Evolutionary conservation across 2,888 invertebrate species (phyloP).

Genomic region (Pterostichus niger): DNA sequence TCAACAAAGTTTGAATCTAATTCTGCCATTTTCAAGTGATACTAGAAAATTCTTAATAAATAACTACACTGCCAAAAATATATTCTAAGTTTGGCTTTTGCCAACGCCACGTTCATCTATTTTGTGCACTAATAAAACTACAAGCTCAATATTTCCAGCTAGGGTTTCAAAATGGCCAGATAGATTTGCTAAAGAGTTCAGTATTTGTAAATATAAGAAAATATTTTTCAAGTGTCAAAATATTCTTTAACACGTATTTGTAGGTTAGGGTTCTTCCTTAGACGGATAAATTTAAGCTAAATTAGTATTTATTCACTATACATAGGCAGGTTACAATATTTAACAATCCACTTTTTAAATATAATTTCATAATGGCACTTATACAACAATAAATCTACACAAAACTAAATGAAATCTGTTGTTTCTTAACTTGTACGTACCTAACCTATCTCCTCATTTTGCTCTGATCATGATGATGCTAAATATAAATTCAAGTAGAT

Average conservation of each 20-base stretch:
- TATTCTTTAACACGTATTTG: constrained; percentile 36
- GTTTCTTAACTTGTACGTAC: constrained; percentile 49
- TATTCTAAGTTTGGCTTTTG: constrained; percentile 64
- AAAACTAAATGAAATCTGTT: constrained; percentile 58
- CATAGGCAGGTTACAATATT: constrained; percentile 66
- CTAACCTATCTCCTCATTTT: constrained; percentile 63
- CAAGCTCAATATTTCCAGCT: constrained; percentile 37
- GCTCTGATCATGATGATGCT: constrained; percentile 48
- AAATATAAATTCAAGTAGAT: constrained; percentile 42
- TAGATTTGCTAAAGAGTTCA: constrained; percentile 37
- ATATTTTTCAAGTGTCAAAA: constrained; percentile 59
- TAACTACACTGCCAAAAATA: constrained; percentile 63
- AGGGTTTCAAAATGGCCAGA: constrained; percentile 15
- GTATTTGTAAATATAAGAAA: constrained; percentile 50
- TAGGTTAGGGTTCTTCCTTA: constrained; percentile 16
- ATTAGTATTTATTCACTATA: constrained; percentile 67
- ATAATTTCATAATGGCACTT: constrained; percentile 66
- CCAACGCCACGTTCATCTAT: constrained; percentile 54
- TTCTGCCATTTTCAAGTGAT: constrained; percentile 62
- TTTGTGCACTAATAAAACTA: constrained; percentile 38
- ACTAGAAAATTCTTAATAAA: constrained; percentile 57
- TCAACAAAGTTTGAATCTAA: constrained; percentile 57
- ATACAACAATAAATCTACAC: constrained; percentile 67
- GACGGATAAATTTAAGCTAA: constrained; percentile 56
- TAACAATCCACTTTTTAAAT: constrained; percentile 67